Base-by-base conservation (phyloP, 2,888 invertebrate genomes). In the Pelosia muscerda region DNA sequence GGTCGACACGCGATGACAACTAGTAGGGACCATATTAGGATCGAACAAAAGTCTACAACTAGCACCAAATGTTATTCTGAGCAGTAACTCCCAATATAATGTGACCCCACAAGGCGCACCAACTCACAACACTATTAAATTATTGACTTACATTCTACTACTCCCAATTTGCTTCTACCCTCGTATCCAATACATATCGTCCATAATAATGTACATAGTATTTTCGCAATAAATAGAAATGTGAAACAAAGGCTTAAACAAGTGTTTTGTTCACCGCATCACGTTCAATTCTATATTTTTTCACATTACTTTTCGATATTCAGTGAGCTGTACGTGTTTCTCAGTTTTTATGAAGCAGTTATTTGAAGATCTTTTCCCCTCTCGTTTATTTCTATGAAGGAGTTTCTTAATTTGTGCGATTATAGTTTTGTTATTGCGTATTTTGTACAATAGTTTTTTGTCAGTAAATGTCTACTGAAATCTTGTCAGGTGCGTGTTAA, bases 271-370 rank as follows among this genome's bases (percentile, higher is more conserved):
- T 49, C 49, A 8, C 49, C 49, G n/a, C 49, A 49, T 42, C 49
- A 49, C 49, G 49, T 49, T n/a, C 49, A 49, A 49, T 49, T 49
- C 49, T 49, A 49, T 49, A 49, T 49, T 49, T 42, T n/a, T 49
- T 49, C 49, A 49, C 49, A 49, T 49, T 49, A 49, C 49, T 49
- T 49, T 49, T 49, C 49, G 49, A 49, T 49, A 49, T 49, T 49
- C 49, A 49, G 42, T 42, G 42, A 42, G 19, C 42, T 19, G 49
- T 49, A 49, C 49, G 49, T 49, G 49, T n/a, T n/a, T 49, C n/a
- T 49, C n/a, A 49, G 49, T 19, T 49, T 49, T 49, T 49, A 49
- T 49, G 49, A 49, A 49, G n/a, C 49, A 49, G 49, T 49, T 49
- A 49, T n/a, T n/a, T 1, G n/a, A 2, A n/a, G 49, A 49, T n/a